Evolutionary conservation across 2,113 vertebrate species (phyloP).

Genomic region (Spheniscus mendiculus): DNA sequence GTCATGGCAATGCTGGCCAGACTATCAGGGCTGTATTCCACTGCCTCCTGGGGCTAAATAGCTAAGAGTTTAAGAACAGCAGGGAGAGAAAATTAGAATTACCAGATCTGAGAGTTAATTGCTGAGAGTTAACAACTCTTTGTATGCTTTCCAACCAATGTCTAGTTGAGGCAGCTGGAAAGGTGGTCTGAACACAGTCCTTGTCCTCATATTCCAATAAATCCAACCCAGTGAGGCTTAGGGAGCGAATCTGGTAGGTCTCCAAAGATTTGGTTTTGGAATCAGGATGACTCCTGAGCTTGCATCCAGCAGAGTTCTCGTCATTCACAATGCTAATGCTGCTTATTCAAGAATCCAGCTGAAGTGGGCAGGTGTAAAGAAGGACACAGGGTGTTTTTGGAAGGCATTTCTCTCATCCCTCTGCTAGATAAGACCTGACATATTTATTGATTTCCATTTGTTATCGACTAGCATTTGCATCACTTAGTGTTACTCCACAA

Average conservation of each 20-base stretch:
- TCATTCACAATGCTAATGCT: background rate
- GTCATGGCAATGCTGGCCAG: background rate
- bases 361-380: conserved; percentile 9
- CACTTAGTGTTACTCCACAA: conserved; percentile 21
- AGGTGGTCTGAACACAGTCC: background rate
- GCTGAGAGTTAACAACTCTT: background rate
- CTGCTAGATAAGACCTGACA: conserved; percentile 1
- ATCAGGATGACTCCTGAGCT: background rate
- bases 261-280: background rate
- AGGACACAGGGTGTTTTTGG: background rate
- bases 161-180: background rate
- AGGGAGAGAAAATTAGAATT: background rate
- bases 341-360: background rate
- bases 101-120: background rate
- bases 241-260: background rate
- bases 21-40: background rate
- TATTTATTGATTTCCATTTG: conserved; percentile 48
- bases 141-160: background rate
- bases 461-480: background rate
- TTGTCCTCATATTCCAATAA: background rate
- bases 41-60: background rate
- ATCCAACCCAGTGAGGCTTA: background rate
- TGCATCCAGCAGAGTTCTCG: background rate
- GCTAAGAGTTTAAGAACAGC: background rate
- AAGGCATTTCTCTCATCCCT: background rate